Conservation (phyloP, 2,888 invertebrate species). For the Brachyptera putata region DNA sequence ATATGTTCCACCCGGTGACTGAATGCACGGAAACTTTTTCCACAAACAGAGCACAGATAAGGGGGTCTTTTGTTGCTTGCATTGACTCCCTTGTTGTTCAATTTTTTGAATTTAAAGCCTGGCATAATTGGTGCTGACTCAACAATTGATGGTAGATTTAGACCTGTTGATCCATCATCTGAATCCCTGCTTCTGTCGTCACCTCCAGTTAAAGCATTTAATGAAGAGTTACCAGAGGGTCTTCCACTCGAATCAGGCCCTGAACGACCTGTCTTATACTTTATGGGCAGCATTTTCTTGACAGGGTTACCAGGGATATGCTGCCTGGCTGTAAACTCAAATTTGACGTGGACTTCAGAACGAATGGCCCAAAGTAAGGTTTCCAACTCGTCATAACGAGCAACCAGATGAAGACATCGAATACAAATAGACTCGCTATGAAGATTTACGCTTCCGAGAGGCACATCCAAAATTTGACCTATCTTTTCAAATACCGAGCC, state of each 20-base stretch:
- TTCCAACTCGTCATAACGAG: constrained; percentile 22
- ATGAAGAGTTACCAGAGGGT: not conserved
- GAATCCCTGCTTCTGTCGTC: constrained; percentile 18
- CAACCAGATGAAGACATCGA: constrained; percentile 23
- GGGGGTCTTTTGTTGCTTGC: constrained; percentile 15
- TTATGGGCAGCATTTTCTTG: too few relatives aligned
- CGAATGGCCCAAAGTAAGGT: constrained; percentile 13
- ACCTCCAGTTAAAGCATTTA: constrained; percentile 11
- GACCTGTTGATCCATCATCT: not conserved
- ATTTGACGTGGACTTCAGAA: constrained; percentile 19
- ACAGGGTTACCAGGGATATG: constrained; percentile 1
- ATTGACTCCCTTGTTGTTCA: not conserved
- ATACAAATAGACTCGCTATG: constrained; percentile 29
- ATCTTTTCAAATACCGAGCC: constrained; percentile 24
- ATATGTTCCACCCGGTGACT: constrained; percentile 36
- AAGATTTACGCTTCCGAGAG: constrained; percentile 21
- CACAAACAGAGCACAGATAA: constrained; percentile 31
- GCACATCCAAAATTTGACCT: constrained; percentile 24
- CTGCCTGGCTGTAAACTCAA: constrained; percentile 21
- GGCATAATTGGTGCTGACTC: not conserved
- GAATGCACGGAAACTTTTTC: constrained; percentile 33
- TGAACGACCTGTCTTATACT: too few relatives aligned
- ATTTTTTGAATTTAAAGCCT: not conserved
- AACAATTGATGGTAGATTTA: too few relatives aligned
- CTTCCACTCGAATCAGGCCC: not conserved